phyloP scores from a whole-genome alignment of 2,797 vertebrate genomes.

The Neomorphus geoffroyi region DNA sequence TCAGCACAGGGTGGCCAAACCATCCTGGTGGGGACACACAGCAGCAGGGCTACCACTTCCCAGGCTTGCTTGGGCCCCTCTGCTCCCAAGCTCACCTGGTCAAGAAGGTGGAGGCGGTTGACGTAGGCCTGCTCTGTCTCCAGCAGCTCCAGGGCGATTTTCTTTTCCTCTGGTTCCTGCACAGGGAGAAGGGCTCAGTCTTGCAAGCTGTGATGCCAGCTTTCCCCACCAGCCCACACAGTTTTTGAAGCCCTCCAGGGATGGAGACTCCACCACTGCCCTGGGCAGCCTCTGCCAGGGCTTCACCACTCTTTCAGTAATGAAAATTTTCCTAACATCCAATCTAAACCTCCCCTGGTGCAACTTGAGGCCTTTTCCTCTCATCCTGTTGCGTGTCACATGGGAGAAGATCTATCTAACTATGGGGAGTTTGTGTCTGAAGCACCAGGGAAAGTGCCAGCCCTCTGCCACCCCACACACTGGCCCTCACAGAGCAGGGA shows the following conservation, averaged over 20 bases:
- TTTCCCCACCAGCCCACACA: neutral
- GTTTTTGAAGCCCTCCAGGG: too few species aligned
- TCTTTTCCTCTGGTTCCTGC: constrained; percentile 79
- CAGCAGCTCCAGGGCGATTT: constrained; percentile 85
- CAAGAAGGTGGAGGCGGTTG: constrained; percentile 84
- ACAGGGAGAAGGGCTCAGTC: neutral
- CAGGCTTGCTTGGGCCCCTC: neutral
- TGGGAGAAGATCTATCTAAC: neutral
- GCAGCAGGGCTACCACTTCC: neutral
- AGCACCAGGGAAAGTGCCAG: neutral
- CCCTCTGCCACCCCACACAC: neutral
- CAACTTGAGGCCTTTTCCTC: too few species aligned
- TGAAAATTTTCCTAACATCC: too few species aligned
- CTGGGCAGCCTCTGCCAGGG: too few species aligned
- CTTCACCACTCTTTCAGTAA: too few species aligned
- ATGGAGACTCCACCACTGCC: too few species aligned
- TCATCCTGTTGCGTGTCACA: too few species aligned
- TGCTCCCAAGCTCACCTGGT: constrained; percentile 80
- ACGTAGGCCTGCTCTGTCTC: constrained; percentile 89
- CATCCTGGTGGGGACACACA: neutral
- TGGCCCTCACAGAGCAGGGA: neutral
- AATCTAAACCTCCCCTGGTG: too few species aligned
- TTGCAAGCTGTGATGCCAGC: rapidly evolving
- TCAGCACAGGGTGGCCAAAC: rapidly evolving
- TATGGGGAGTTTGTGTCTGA: neutral